Evolutionary conservation across 2,113 vertebrate genomes (phyloP).

Genomic region (Dendrocopos noguchii): DNA sequence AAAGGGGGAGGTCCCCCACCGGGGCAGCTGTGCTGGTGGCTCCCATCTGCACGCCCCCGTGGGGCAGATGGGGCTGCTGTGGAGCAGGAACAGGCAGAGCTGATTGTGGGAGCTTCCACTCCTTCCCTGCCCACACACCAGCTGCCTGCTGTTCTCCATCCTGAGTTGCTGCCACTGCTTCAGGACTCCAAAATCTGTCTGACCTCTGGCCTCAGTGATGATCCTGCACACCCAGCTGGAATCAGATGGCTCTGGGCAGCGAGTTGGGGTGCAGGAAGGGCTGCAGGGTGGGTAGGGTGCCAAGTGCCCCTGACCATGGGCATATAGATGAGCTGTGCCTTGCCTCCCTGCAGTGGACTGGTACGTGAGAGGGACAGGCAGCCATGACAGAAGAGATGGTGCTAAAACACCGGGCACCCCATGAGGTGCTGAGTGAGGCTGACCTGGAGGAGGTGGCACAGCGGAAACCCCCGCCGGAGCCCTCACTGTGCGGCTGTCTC

Average conservation of each 20-base stretch:
- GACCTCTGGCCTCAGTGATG: not conserved
- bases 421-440: slow-evolving; percentile 76
- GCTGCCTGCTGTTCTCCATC: not conserved
- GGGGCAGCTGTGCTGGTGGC: not conserved
- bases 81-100: not conserved
- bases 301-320: accelerated
- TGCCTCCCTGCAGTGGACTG: not conserved
- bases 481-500: slow-evolving; percentile 39
- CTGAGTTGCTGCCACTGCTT: not conserved
- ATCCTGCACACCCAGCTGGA: accelerated
- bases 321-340: not conserved
- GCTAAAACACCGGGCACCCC: slow-evolving; percentile 35
- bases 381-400: not conserved
- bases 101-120: accelerated
- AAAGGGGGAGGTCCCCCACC: not conserved
- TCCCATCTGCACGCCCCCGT: accelerated
- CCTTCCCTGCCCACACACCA: not conserved
- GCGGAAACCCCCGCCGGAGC: slow-evolving; percentile 23
- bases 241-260: accelerated
- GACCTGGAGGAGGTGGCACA: slow-evolving; percentile 81
- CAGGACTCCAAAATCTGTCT: not conserved
- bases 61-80: not conserved
- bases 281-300: not conserved
- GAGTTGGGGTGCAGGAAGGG: not conserved
- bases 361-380: not conserved